Evolutionary conservation across 1,140 invertebrate species (phyloP).

Genomic region (Sipha flava): DNA sequence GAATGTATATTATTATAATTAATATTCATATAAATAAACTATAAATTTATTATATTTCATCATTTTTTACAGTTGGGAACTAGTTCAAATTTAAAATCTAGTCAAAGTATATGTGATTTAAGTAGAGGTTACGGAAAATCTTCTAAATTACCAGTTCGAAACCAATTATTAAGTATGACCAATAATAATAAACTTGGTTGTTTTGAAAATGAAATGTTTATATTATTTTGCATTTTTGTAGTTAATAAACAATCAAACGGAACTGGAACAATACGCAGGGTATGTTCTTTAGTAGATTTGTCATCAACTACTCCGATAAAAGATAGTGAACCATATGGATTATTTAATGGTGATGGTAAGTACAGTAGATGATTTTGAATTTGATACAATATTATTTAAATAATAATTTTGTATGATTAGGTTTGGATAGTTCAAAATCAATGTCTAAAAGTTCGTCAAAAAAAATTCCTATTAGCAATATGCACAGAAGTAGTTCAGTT

Average conservation of each 20-base stretch:
- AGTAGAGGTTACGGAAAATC: slow-evolving; percentile 45
- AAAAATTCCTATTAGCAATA: neutral
- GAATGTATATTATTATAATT: slow-evolving; percentile 57
- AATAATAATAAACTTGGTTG: neutral
- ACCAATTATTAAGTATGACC: neutral
- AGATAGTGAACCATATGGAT: neutral
- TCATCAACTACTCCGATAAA: neutral
- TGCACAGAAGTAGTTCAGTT: slow-evolving; percentile 10
- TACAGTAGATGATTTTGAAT: neutral
- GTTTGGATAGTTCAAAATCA: neutral
- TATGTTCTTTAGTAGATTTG: slow-evolving; percentile 21
- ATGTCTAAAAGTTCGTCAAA: neutral
- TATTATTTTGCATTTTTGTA: neutral
- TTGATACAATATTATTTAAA: no score
- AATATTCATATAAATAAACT: neutral
- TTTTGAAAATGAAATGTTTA: neutral
- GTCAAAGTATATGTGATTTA: slow-evolving; percentile 71
- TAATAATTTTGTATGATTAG: neutral
- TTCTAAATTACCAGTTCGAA: slow-evolving; percentile 1
- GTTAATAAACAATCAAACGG: neutral
- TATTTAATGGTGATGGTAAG: slow-evolving; percentile 4
- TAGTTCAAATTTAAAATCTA: slow-evolving; percentile 64
- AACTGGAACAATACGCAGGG: neutral
- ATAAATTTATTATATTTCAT: neutral
- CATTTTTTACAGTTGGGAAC: slow-evolving; percentile 57